Evolutionary conservation across 2,888 invertebrate genomes (phyloP).

Genomic region (Synanthedon formicaeformis): DNA sequence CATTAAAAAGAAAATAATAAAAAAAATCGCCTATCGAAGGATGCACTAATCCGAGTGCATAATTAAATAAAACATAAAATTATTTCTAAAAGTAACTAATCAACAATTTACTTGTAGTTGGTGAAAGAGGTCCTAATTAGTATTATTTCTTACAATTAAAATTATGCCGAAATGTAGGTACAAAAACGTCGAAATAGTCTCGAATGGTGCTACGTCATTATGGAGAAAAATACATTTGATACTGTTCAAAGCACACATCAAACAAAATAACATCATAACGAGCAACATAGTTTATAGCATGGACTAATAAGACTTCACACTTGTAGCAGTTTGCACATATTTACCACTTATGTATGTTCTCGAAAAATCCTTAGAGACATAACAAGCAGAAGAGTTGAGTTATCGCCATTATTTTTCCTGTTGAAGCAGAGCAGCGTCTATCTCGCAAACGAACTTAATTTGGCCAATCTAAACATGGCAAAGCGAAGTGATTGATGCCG

Average conservation of each 20-base stretch:
- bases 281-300: background rate
- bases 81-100: too few relatives aligned
- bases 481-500: constrained; percentile 37
- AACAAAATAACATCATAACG: background rate
- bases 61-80: too few relatives aligned
- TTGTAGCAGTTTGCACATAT: constrained; percentile 2
- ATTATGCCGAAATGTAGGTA: too few relatives aligned
- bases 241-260: background rate
- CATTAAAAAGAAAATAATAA: too few relatives aligned
- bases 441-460: constrained; percentile 45
- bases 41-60: too few relatives aligned
- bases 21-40: too few relatives aligned
- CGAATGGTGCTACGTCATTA: background rate
- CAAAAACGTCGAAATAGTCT: background rate
- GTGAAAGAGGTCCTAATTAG: too few relatives aligned
- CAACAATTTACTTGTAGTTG: too few relatives aligned
- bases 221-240: too few relatives aligned
- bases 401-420: constrained; percentile 49
- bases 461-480: constrained; percentile 53
- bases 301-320: background rate
- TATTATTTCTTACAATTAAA: too few relatives aligned
- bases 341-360: constrained; percentile 6
- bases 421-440: constrained; percentile 22
- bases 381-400: constrained; percentile 35
- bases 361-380: constrained; percentile 11